Base-by-base conservation (phyloP, 2,888 invertebrate genomes). In the Drosophila nigritarsus region DNA sequence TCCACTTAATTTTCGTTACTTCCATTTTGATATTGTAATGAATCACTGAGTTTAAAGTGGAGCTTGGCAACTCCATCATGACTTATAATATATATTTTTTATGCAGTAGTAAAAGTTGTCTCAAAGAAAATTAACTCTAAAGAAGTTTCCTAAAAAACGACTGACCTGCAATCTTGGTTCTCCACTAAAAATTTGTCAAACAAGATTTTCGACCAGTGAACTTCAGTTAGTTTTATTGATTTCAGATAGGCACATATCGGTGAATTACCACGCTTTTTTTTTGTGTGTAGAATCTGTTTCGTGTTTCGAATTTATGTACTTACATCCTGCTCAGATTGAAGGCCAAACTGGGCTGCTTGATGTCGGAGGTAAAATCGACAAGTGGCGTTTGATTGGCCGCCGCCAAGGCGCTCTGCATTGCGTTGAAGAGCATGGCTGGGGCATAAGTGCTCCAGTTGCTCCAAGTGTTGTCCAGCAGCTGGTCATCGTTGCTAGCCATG, bases 371-470 rank as follows among this genome's bases (percentile, higher is more conserved):
- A 20, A 70, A 66, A 24, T 84, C 68, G 34, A 75, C 45, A 3
- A 68, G 50, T 13, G 85, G 71, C 0, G 89, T 89, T 62, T 86
- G 87, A 80, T 90, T 89, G 62, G 65, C 64, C 62, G 60, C 75
- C 24, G 70, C 27, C 38, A 86, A 53, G 55, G 78, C 70, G 66
- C 85, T 89, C 64, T 71, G 76, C 80, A 89, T 68, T 18, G 89
- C 86, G 45, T 54, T 82, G 65, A 70, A 82, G 42, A 91, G 65
- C 54, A 90, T 50, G 18, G 67, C 65, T 20, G 83, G 89, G 4
- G 83, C 87, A 42, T 66, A 77, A 68, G 82, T 77, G 70, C 78
- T 89, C 89, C 91, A 80, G 66, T 90, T 90, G 83, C 70, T 83
- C 75, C 87, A 89, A 38, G 45, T 67, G 50, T 61, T 59, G 55